Evolutionary conservation across 2,888 invertebrate genomes (phyloP).

Genomic region (Sthenelais limicola): DNA sequence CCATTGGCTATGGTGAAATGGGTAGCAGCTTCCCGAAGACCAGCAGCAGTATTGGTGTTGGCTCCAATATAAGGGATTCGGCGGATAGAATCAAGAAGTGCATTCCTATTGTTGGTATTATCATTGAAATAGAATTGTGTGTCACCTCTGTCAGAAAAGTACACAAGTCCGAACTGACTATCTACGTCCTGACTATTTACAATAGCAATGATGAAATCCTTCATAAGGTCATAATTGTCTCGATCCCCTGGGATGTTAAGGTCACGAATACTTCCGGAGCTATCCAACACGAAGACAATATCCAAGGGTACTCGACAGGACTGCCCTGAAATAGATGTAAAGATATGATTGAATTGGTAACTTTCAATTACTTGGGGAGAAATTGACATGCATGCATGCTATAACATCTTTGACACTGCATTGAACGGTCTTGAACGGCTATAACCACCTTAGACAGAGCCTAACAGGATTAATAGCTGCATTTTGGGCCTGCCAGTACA

Average conservation of each 20-base stretch:
- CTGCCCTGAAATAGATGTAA: no score
- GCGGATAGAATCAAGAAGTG: constrained; percentile 25
- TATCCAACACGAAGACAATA: constrained; percentile 29
- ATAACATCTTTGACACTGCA: no score
- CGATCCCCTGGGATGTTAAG: neutral
- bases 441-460: no score
- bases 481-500: no score
- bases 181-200: neutral
- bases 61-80: constrained; percentile 42
- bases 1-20: constrained; percentile 33
- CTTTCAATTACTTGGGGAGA: no score
- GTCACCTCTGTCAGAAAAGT: constrained; percentile 10
- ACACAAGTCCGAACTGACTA: constrained; percentile 25
- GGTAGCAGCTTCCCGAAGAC: neutral
- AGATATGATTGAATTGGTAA: no score
- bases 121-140: constrained; percentile 19
- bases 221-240: constrained; percentile 18
- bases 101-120: neutral
- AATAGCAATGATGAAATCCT: constrained; percentile 13
- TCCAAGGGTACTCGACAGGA: constrained; percentile 2
- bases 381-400: no score
- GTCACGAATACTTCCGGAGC: constrained; percentile 29
- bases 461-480: no score
- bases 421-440: no score
- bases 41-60: constrained; percentile 38